Conservation (phyloP, 2,888 invertebrate species). For the Pardosa pseudoannulata region DNA sequence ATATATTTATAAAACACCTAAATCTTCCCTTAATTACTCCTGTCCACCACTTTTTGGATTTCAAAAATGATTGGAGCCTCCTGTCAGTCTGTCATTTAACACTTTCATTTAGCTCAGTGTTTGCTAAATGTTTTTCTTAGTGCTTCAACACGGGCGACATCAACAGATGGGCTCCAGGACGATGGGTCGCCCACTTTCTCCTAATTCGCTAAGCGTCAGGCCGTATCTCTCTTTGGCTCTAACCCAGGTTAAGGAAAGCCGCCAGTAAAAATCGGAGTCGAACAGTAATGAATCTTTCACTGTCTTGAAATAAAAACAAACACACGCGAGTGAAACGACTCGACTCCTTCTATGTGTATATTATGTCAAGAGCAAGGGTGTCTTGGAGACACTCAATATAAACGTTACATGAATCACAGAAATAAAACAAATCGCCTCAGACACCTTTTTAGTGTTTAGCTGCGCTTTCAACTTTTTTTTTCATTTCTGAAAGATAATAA, state of each 20-base stretch:
- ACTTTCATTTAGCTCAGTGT: background rate
- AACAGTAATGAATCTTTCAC: conserved; percentile 8
- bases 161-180: conserved; percentile 3
- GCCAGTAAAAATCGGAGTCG: background rate
- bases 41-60: background rate
- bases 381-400: too few species aligned
- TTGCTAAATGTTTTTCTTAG: background rate
- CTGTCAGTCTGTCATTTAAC: background rate
- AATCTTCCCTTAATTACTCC: too few species aligned
- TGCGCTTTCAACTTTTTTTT: too few species aligned
- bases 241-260: background rate
- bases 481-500: too few species aligned
- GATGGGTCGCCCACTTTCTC: background rate
- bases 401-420: too few species aligned
- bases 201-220: background rate
- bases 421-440: too few species aligned
- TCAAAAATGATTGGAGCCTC: background rate
- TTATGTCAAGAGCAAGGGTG: background rate
- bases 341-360: background rate
- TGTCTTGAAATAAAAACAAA: conserved; percentile 2
- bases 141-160: background rate
- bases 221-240: background rate
- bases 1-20: too few species aligned
- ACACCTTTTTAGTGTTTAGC: too few species aligned
- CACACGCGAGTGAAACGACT: background rate